phyloP scores from a whole-genome alignment of 2,888 invertebrate genomes.

The Spodoptera exigua region DNA sequence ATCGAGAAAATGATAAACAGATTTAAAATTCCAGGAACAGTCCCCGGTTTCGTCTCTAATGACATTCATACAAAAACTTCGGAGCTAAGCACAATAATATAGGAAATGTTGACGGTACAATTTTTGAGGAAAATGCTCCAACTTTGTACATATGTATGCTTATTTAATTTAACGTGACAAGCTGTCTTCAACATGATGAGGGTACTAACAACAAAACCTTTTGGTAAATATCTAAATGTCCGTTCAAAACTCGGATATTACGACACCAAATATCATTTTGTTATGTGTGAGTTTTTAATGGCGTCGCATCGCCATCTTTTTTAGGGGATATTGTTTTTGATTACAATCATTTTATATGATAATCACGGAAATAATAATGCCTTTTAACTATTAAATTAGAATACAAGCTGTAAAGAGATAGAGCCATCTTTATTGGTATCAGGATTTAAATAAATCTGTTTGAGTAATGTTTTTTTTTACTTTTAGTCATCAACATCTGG shows the following conservation, averaged over 20 bases:
- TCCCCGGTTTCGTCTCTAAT: slow-evolving; percentile 5
- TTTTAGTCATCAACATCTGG: too few species aligned
- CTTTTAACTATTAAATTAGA: neutral
- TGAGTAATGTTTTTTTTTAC: too few species aligned
- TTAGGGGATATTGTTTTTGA: too few species aligned
- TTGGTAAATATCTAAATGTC: slow-evolving; percentile 61
- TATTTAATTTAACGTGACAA: slow-evolving; percentile 63
- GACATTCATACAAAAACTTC: slow-evolving; percentile 34
- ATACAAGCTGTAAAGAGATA: too few species aligned
- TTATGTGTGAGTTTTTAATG: slow-evolving; percentile 48
- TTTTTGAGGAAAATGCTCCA: slow-evolving; percentile 47
- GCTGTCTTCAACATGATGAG: slow-evolving; percentile 58
- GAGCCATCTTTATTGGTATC: too few species aligned
- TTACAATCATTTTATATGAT: too few species aligned
- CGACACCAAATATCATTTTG: slow-evolving; percentile 51
- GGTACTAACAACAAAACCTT: slow-evolving; percentile 59
- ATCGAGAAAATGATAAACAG: neutral
- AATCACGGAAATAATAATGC: too few species aligned
- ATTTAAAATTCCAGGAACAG: slow-evolving; percentile 17
- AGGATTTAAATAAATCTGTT: too few species aligned
- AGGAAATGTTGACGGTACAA: slow-evolving; percentile 34
- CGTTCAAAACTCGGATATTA: slow-evolving; percentile 57
- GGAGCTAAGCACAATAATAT: slow-evolving; percentile 28
- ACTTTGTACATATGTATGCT: slow-evolving; percentile 54
- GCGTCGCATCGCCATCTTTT: neutral